Base-by-base conservation (phyloP, 2,888 invertebrate genomes). In the Rhamphomyia laevipes region DNA sequence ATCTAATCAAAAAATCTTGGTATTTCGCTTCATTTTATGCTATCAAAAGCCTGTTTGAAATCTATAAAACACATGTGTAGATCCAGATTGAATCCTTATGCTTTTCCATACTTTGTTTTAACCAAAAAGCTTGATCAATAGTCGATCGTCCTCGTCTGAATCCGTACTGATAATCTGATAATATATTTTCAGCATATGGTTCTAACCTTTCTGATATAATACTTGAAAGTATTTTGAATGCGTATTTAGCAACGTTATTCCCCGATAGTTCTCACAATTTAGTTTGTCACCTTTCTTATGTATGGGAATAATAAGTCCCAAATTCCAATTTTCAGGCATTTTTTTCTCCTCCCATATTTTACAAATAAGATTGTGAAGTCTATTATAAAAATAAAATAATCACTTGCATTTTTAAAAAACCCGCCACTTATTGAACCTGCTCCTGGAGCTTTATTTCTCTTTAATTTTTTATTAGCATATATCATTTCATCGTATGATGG, bases 281-380 rank as follows among this genome's bases (percentile, higher is more conserved):
- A 47, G 7, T 18, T 42, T 47, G 38, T 42, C 33, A 17, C 46
- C 40, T 17, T 47, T 42, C 15, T 47, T 42, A 23, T 47, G 41
- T n/a, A n/a, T n/a, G n/a, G n/a, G n/a, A n/a, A n/a, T n/a, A n/a
- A n/a, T n/a, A n/a, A n/a, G n/a, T n/a, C n/a, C n/a, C n/a, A n/a
- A n/a, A n/a, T n/a, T n/a, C n/a, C n/a, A n/a, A n/a, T n/a, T n/a
- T n/a, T n/a, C n/a, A n/a, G n/a, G n/a, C n/a, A n/a, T n/a, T n/a
- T n/a, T n/a, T n/a, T n/a, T n/a, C n/a, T n/a, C n/a, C n/a, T n/a
- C n/a, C n/a, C n/a, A n/a, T n/a, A n/a, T n/a, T n/a, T n/a, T n/a
- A n/a, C n/a, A n/a, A n/a, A n/a, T n/a, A n/a, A n/a, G n/a, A n/a
- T n/a, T n/a, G n/a, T n/a, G n/a, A n/a, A n/a, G n/a, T n/a, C n/a